Evolutionary conservation across 2,888 invertebrate genomes (phyloP).

Genomic region (Cosmia trapezina): DNA sequence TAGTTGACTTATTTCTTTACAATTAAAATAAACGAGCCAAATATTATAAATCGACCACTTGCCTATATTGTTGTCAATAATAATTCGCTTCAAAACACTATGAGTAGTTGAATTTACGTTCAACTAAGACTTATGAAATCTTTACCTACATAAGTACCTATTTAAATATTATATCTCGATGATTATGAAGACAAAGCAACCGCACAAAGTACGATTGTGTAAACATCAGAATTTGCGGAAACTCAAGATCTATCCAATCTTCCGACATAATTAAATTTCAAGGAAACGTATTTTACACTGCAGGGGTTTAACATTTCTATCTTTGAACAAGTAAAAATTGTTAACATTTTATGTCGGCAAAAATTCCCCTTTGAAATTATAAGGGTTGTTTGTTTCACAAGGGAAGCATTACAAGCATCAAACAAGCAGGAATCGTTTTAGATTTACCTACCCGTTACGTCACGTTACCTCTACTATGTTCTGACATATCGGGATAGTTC

Average conservation of each 20-base stretch:
- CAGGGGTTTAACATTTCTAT: constrained; percentile 26
- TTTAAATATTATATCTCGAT: constrained; percentile 17
- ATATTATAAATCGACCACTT: neutral
- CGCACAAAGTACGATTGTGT: constrained; percentile 33
- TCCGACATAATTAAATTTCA: constrained; percentile 42
- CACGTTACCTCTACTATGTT: constrained; percentile 4
- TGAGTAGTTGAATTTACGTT: neutral
- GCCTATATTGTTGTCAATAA: neutral
- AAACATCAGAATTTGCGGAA: constrained; percentile 34
- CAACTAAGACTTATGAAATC: neutral
- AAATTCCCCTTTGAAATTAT: constrained; percentile 32
- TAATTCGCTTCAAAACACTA: neutral
- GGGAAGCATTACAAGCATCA: constrained; percentile 19
- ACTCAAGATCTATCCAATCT: constrained; percentile 32
- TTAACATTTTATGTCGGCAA: constrained; percentile 29
- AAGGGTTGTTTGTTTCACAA: constrained; percentile 28
- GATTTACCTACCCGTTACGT: constrained; percentile 37
- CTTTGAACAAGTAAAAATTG: constrained; percentile 33
- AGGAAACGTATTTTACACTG: constrained; percentile 43
- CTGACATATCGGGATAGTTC: constrained; percentile 57
- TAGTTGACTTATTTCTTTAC: neutral
- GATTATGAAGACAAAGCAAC: constrained; percentile 10
- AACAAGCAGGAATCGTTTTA: constrained; percentile 21
- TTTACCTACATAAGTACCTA: neutral
- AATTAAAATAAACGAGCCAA: neutral